Evolutionary conservation across 1,140 invertebrate species (phyloP).

Genomic region (Aporrectodea caliginosa): DNA sequence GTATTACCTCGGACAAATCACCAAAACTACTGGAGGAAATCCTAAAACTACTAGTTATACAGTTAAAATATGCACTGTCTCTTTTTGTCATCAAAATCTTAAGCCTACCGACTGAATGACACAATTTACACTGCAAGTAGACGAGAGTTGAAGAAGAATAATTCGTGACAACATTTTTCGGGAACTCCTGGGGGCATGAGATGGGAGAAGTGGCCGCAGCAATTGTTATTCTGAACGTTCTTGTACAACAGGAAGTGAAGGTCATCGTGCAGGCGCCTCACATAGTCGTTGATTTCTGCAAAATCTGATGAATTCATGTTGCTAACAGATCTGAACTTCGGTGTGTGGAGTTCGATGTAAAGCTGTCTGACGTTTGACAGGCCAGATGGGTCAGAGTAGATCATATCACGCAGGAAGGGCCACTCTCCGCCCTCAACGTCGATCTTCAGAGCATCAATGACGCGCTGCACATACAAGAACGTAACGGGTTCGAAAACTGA

Average conservation of each 20-base stretch:
- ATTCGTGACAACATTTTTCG: not conserved
- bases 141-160: not conserved
- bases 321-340: not conserved
- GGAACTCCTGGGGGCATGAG: not conserved
- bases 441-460: not conserved
- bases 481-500: not conserved
- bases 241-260: not conserved
- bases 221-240: not conserved
- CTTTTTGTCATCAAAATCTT: not conserved
- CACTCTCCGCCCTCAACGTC: not conserved
- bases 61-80: too few relatives aligned
- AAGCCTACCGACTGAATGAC: not conserved
- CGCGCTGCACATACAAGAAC: not conserved
- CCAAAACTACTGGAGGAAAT: too few relatives aligned
- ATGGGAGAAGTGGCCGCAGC: not conserved
- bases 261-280: not conserved
- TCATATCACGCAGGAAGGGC: not conserved
- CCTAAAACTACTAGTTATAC: too few relatives aligned
- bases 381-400: not conserved
- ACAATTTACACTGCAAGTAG: too few relatives aligned
- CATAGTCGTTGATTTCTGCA: not conserved
- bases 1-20: too few relatives aligned
- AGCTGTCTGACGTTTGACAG: not conserved
- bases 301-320: not conserved
- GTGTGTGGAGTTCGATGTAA: not conserved